Evolutionary conservation across 2,797 vertebrate genomes (phyloP).

Genomic region (Typhlichthys subterraneus): DNA sequence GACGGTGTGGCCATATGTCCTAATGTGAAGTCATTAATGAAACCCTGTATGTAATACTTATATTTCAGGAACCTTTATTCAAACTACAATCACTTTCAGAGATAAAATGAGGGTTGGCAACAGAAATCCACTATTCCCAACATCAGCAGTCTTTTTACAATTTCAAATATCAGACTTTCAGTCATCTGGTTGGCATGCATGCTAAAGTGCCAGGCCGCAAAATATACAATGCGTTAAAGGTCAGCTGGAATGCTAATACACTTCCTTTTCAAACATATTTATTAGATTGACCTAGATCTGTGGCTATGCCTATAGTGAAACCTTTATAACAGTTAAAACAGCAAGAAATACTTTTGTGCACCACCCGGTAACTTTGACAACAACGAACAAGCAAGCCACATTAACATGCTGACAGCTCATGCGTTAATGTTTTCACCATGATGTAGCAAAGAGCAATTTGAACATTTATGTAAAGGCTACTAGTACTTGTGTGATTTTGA

Average conservation of each 20-base stretch:
- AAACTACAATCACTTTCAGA: no score
- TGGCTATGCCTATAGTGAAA: no score
- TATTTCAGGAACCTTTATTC: no score
- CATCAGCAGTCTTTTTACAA: neutral
- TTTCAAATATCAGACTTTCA: neutral
- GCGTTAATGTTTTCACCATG: neutral
- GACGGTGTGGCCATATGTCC: neutral
- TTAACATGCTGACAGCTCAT: conserved; percentile 13
- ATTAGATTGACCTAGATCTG: no score
- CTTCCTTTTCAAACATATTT: no score
- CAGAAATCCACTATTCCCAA: neutral
- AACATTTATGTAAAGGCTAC: neutral
- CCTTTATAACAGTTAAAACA: neutral
- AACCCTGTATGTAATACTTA: neutral
- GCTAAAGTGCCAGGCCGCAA: conserved; percentile 20
- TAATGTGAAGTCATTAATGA: neutral
- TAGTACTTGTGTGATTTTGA: neutral
- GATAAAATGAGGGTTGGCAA: neutral
- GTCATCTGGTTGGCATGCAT: conserved; percentile 41
- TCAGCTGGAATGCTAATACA: no score
- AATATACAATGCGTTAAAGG: no score
- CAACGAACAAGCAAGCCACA: conserved; percentile 36
- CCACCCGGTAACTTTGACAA: neutral
- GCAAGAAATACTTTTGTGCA: conserved; percentile 12
- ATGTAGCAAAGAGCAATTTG: conserved; percentile 10